Base-by-base conservation (phyloP, 2,113 vertebrate species). In the Colistium nudipinnis region DNA sequence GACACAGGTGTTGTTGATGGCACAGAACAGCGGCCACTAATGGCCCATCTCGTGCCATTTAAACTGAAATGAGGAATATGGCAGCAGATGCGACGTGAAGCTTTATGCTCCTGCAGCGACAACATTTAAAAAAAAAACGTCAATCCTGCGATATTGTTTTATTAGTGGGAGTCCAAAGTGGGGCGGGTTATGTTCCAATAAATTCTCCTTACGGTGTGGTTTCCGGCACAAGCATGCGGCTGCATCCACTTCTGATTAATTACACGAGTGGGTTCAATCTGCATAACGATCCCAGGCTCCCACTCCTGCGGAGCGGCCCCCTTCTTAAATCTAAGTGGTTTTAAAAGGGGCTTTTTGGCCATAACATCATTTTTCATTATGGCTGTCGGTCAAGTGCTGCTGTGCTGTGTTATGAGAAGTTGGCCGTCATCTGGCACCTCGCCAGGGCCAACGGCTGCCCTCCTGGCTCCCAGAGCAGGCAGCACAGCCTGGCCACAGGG, bases 381-480 rank as follows among this genome's bases (percentile, higher is more conserved):
- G 73, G 54, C 52, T 7, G 35, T 80, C 65, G 65, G 55, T 80
- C 81, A 60, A 70, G 76, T 64, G 65, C 22, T 70, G 78, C 62
- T 62, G 65, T 35, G 67, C 67, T 80, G 57, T 20, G 44, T 78
- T 74, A 78, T 62, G 57, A 68, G 43, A 67, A 65, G 69, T 60
- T 30, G 49, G 67, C 81, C 74, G 74, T 66, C 60, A 80, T 73
- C 80, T 83, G 81, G 84, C 84, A 3, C 31, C 8, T 16, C 64
- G 70, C 76, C 83, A 81, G 68, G 41, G 51, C n/a, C 43, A 31
- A 63, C 25, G 62, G 69, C 75, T 76, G 71, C 66, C 67, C 38
- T 64, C 51, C 31, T 78, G 77, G 78, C 68, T 67, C 54, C 1
- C 10, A 33, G 28, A 39, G 73, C 47, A 71, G 33, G 64, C 52